These are phyloP conservation scores for Lanius collurio DNA, from an alignment of 2,113 vertebrate genomes.

Conservation along the genomic window DNA sequence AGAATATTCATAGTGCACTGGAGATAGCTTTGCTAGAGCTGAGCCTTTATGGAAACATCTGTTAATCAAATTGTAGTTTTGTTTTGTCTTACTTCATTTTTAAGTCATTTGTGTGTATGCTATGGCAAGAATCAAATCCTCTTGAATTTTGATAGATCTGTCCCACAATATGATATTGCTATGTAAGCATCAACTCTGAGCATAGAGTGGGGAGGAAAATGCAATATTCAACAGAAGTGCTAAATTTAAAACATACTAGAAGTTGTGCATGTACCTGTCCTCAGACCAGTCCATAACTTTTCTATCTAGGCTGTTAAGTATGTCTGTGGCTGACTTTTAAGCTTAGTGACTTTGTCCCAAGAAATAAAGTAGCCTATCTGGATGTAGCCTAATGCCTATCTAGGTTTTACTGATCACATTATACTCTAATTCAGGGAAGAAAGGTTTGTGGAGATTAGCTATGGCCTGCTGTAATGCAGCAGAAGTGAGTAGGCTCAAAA, in stretches of 20 bases:
- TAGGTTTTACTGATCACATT: neutral
- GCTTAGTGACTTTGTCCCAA: neutral
- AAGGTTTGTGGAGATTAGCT: neutral
- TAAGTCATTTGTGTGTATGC: neutral
- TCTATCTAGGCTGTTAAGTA: neutral
- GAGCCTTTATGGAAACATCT: neutral
- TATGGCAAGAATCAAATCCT: neutral
- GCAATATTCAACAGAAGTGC: neutral
- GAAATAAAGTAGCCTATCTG: neutral
- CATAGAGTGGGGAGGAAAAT: neutral
- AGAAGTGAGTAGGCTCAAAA: neutral
- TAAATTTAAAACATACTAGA: neutral
- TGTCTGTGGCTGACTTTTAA: neutral
- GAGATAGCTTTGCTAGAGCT: neutral
- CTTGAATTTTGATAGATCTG: neutral
- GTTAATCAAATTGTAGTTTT: neutral
- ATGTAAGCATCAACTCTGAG: neutral
- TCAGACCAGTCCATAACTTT: neutral
- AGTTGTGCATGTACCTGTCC: neutral
- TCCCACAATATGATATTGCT: neutral
- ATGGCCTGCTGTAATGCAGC: neutral
- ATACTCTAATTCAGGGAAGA: neutral
- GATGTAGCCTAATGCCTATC: neutral
- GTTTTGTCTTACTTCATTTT: neutral
- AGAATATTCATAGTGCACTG: neutral